A percentile compares a stretch with the other conserved stretches of the same genome.
Conservation (phyloP, 2,888 invertebrate genomes). For the Cacoxenus indagator region DNA sequence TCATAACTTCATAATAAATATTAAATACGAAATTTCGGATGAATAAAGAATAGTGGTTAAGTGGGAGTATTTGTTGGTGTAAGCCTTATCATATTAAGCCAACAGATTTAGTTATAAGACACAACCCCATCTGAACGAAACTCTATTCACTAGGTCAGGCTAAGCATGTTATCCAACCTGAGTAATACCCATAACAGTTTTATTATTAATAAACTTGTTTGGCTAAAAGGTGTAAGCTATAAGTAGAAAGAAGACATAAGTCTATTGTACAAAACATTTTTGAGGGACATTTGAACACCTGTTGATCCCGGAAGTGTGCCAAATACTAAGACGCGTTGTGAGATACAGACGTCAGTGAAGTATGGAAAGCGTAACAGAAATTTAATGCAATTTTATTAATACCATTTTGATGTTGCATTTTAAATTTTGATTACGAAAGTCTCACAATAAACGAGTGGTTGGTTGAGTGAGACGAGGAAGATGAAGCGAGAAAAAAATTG, state of each 20-base stretch:
- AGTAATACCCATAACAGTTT: constrained; percentile 14
- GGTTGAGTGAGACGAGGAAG: background rate
- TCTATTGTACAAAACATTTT: too few species aligned
- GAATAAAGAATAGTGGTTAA: too few species aligned
- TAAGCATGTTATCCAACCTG: too few species aligned
- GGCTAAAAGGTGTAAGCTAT: constrained; percentile 2
- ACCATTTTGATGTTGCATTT: constrained; percentile 43
- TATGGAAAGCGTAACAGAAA: background rate
- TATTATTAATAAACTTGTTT: constrained; percentile 13
- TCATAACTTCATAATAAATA: too few species aligned
- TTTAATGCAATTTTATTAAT: constrained; percentile 53
- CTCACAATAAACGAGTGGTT: background rate
- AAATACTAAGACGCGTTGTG: background rate
- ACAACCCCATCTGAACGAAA: too few species aligned
- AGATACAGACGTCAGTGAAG: background rate
- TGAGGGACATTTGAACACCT: constrained; percentile 9
- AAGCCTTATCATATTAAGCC: too few species aligned
- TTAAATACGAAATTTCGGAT: too few species aligned
- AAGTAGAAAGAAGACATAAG: too few species aligned
- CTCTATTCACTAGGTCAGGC: too few species aligned
- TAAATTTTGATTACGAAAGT: background rate
- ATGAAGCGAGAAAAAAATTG: background rate
- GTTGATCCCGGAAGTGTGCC: constrained; percentile 12
- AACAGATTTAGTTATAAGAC: too few species aligned
- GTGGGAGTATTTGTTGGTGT: too few species aligned